Conservation (phyloP, 2,797 vertebrate genomes). For the Urocyon cinereoargenteus region DNA sequence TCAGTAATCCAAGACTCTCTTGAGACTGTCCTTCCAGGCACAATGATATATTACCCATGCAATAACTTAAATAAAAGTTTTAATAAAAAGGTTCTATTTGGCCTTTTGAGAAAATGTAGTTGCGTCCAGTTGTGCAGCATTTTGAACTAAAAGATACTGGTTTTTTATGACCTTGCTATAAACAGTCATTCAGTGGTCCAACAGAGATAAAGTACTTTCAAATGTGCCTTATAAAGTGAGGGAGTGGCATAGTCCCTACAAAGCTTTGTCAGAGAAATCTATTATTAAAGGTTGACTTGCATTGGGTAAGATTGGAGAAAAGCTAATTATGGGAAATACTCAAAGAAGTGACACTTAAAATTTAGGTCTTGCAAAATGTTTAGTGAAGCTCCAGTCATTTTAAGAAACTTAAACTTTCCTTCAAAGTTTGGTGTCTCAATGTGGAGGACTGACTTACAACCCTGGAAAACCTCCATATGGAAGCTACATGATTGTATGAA, state of each 20-base stretch:
- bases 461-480: neutral
- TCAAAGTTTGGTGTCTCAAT: neutral
- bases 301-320: neutral
- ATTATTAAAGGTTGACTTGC: neutral
- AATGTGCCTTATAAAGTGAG: neutral
- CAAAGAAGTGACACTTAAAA: conserved; percentile 8
- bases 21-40: neutral
- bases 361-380: neutral
- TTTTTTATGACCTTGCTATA: neutral
- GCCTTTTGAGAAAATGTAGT: neutral
- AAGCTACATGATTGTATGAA: neutral
- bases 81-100: neutral
- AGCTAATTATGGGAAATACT: neutral
- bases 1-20: neutral
- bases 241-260: neutral
- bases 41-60: neutral
- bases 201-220: conserved; percentile 44
- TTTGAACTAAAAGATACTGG: neutral
- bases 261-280: neutral
- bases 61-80: neutral
- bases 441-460: neutral
- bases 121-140: neutral
- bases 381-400: neutral
- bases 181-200: neutral
- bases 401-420: neutral